These are phyloP conservation scores for Pharmacophagus antenor DNA, from an alignment of 2,888 invertebrate species.

Conservation along the genomic window DNA sequence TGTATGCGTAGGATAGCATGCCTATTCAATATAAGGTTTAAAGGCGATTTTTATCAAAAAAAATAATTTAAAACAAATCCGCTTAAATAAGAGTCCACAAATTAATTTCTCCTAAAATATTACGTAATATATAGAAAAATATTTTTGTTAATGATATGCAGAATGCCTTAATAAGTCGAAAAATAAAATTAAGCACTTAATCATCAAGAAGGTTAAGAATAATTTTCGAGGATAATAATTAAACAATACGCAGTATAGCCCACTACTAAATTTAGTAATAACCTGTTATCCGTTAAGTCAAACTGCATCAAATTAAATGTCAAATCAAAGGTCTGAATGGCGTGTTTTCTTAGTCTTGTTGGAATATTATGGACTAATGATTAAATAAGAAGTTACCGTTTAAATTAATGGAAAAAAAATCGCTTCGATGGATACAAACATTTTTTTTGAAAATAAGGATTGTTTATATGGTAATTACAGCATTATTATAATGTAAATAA, in stretches of 20 bases:
- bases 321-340: slow-evolving; percentile 21
- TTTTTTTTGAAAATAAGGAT: slow-evolving; percentile 61
- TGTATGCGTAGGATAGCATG: too few relatives aligned
- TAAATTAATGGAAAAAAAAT: not conserved
- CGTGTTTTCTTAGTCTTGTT: slow-evolving; percentile 18
- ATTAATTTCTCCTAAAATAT: too few relatives aligned
- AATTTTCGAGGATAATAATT: too few relatives aligned
- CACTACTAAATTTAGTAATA: not conserved
- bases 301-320: slow-evolving; percentile 30
- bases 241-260: not conserved
- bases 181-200: too few relatives aligned
- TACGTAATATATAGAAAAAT: too few relatives aligned
- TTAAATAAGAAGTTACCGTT: not conserved
- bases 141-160: too few relatives aligned
- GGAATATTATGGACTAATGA: slow-evolving; percentile 5
- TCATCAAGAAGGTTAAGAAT: too few relatives aligned
- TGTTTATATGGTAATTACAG: slow-evolving; percentile 61
- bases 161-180: too few relatives aligned
- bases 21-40: too few relatives aligned
- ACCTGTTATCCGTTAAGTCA: not conserved
- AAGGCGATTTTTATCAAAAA: too few relatives aligned
- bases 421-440: slow-evolving; percentile 72
- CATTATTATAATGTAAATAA: slow-evolving; percentile 32
- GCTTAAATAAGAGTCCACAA: too few relatives aligned
- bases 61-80: too few relatives aligned